Percentiles rank a stretch among this genome's conserved stretches.
Evolutionary conservation across 2,888 invertebrate genomes (phyloP).

Genomic region (Nephrotoma flavescens): DNA sequence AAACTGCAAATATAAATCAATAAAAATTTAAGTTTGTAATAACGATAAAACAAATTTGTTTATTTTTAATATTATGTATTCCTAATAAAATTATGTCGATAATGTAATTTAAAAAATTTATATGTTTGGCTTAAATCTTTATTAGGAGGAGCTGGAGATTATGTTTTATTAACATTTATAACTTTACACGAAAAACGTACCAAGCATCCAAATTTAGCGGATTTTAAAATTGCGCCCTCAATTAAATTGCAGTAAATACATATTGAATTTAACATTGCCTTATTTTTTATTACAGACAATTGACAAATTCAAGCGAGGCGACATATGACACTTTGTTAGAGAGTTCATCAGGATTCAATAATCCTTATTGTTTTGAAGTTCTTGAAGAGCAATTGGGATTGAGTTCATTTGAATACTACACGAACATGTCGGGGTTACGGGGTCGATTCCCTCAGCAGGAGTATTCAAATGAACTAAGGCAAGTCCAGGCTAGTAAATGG

Average conservation of each 20-base stretch:
- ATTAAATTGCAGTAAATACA: not conserved
- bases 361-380: conserved; percentile 76
- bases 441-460: conserved; percentile 65
- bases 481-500: conserved; percentile 86
- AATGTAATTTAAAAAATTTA: not conserved
- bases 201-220: not conserved
- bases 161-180: not conserved
- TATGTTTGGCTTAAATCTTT: not conserved
- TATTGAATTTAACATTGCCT: not conserved
- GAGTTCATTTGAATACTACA: conserved; percentile 21
- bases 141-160: not conserved
- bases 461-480: conserved; percentile 69
- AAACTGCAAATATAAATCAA: not conserved
- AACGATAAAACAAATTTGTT: not conserved
- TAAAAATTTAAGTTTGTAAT: not conserved
- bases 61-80: not conserved
- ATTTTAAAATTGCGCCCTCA: not conserved
- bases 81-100: not conserved
- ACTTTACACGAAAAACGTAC: not conserved
- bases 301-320: conserved; percentile 45
- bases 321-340: conserved; percentile 68
- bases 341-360: conserved; percentile 74
- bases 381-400: conserved; percentile 55
- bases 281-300: not conserved
- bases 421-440: conserved; percentile 34